These are phyloP conservation scores for Homalodisca vitripennis DNA, from an alignment of 1,140 invertebrate species.

Conservation along the genomic window DNA sequence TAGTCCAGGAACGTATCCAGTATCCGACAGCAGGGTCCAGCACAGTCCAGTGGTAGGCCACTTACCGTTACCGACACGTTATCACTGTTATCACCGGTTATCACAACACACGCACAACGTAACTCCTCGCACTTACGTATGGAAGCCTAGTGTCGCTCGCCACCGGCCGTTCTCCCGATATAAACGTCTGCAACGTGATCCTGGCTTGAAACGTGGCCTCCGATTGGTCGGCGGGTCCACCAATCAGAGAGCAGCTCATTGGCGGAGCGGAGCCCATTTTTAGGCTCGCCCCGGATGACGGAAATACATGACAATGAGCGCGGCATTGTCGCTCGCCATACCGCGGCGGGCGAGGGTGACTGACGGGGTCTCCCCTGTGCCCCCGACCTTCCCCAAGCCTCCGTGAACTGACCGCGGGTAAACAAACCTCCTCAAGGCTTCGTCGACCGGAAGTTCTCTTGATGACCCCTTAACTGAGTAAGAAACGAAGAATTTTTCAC, in stretches of 20 bases:
- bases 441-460: too few relatives aligned
- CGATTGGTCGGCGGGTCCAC: conserved; percentile 50
- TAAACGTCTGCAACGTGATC: conserved; percentile 87
- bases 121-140: conserved; percentile 73
- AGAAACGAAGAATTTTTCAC: too few relatives aligned
- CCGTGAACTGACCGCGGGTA: too few relatives aligned
- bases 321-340: conserved; percentile 1
- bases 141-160: conserved; percentile 86
- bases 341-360: too few relatives aligned
- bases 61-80: conserved; percentile 16
- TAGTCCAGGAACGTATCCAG: too few relatives aligned
- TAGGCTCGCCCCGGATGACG: conserved; percentile 52
- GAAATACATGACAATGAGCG: conserved; percentile 30
- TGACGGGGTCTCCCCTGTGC: too few relatives aligned
- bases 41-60: conserved; percentile 4
- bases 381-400: too few relatives aligned
- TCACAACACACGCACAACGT: conserved; percentile 29
- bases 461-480: too few relatives aligned
- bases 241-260: conserved; percentile 52
- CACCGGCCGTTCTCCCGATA: conserved; percentile 66
- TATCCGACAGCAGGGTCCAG: too few relatives aligned
- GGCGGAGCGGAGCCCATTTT: conserved; percentile 57
- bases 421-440: too few relatives aligned
- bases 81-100: conserved; percentile 20
- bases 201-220: conserved; percentile 52